Evolutionary conservation across 2,113 vertebrate species (phyloP).

Genomic region (Alexandromys fortis): DNA sequence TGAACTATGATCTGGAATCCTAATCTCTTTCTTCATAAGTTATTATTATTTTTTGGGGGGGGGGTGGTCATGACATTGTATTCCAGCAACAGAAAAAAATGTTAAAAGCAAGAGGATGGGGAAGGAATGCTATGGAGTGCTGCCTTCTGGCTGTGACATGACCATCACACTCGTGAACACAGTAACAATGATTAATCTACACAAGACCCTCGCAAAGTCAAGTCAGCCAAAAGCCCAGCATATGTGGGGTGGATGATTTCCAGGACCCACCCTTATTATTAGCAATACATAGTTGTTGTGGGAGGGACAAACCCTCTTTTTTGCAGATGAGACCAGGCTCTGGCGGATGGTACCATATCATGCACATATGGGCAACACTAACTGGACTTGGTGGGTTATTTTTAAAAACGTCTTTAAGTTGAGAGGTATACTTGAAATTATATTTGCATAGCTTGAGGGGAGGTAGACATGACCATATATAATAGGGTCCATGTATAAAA

Average conservation of each 20-base stretch:
- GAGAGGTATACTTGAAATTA: no score
- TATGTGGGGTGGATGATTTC: background rate
- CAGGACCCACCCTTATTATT: background rate
- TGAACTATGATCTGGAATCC: background rate
- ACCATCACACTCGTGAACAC: background rate
- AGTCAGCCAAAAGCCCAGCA: background rate
- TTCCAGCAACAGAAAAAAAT: background rate
- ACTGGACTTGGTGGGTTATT: background rate
- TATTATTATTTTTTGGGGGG: background rate
- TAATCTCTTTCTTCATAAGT: background rate
- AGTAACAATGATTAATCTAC: background rate
- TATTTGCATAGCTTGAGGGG: background rate
- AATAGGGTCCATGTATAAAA: background rate
- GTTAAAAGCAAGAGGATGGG: background rate
- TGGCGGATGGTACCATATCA: background rate
- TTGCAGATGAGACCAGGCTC: background rate
- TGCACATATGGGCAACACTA: no score
- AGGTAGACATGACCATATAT: background rate
- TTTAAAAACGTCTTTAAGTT: background rate
- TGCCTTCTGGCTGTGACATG: background rate
- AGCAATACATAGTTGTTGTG: background rate
- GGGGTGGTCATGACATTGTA: background rate
- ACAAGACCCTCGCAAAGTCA: background rate
- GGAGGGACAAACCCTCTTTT: no score
- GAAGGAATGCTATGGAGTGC: background rate